phyloP scores from a whole-genome alignment of 2,113 vertebrate species.

The Labrus mixtus region DNA sequence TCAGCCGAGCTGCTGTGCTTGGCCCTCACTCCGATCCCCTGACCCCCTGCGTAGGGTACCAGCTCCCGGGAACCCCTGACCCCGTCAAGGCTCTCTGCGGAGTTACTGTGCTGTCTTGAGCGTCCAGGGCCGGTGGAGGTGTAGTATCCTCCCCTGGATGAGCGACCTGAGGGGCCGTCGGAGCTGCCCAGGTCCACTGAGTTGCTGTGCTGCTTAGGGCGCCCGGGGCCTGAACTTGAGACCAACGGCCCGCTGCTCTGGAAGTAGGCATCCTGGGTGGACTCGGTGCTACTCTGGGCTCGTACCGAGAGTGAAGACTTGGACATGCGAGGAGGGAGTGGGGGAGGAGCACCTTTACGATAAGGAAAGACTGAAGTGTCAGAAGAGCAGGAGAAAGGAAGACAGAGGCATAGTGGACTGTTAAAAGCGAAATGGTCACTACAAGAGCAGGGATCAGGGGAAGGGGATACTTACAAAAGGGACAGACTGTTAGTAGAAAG shows the following conservation, averaged over 20 bases:
- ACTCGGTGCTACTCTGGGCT: constrained; percentile 98
- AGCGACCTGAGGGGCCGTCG: constrained; percentile 72
- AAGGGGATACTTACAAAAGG: constrained; percentile 68
- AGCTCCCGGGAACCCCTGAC: constrained; percentile 70
- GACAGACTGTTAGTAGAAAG: constrained; percentile 52
- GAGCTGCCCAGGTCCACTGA: constrained; percentile 90
- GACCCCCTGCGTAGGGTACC: constrained; percentile 80
- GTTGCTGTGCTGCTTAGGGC: constrained; percentile 91
- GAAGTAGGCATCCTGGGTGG: constrained; percentile 94
- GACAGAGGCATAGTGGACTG: constrained; percentile 57
- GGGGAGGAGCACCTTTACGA: constrained; percentile 94
- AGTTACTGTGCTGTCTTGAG: constrained; percentile 83
- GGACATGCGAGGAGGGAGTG: constrained; percentile 95
- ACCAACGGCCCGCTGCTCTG: constrained; percentile 83
- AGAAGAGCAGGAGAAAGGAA: constrained; percentile 59
- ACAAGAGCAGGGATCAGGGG: constrained; percentile 13
- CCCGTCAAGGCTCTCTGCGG: constrained; percentile 82
- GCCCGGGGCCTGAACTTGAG: constrained; percentile 74
- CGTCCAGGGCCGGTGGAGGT: constrained; percentile 55
- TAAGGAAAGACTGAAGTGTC: constrained; percentile 92
- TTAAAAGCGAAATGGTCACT: constrained; percentile 51
- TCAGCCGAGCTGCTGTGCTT: constrained; percentile 86
- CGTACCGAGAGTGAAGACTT: constrained; percentile 96
- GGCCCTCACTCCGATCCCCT: constrained; percentile 77
- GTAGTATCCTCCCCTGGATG: constrained; percentile 81